Evolutionary conservation across 2,888 invertebrate genomes (phyloP).

Genomic region (Hydrotaea cyrtoneurina): DNA sequence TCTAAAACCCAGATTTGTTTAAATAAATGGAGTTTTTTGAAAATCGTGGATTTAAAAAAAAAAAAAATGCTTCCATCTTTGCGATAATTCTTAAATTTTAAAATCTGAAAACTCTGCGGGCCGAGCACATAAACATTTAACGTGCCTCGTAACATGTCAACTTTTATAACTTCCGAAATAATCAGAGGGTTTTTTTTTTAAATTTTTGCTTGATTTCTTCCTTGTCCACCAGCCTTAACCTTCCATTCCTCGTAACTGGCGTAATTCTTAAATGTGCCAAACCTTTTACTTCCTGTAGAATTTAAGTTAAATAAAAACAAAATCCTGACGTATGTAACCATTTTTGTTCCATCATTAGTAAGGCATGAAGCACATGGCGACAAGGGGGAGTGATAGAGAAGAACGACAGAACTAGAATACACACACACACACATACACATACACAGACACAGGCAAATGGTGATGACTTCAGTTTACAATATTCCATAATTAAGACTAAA

Average conservation of each 20-base stretch:
- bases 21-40: no score
- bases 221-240: neutral
- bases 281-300: conserved; percentile 33
- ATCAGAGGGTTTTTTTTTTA: neutral
- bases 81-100: no score
- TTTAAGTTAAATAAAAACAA: conserved; percentile 32
- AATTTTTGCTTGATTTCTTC: neutral
- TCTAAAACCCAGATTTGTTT: no score
- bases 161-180: no score
- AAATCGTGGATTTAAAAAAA: no score
- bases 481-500: conserved; percentile 56
- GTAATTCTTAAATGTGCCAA: neutral
- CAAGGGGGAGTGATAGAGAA: neutral
- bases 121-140: no score
- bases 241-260: neutral
- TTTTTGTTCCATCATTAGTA: conserved; percentile 26
- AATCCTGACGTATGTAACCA: neutral
- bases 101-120: no score
- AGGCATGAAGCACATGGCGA: neutral
- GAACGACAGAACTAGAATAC: neutral
- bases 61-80: no score
- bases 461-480: conserved; percentile 59
- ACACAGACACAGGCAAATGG: neutral
- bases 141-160: no score
- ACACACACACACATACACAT: neutral